A percentile compares a stretch with the other conserved stretches of the same genome.
Conservation (phyloP, 2,888 invertebrate genomes). For the Chrysomela aeneicollis region DNA sequence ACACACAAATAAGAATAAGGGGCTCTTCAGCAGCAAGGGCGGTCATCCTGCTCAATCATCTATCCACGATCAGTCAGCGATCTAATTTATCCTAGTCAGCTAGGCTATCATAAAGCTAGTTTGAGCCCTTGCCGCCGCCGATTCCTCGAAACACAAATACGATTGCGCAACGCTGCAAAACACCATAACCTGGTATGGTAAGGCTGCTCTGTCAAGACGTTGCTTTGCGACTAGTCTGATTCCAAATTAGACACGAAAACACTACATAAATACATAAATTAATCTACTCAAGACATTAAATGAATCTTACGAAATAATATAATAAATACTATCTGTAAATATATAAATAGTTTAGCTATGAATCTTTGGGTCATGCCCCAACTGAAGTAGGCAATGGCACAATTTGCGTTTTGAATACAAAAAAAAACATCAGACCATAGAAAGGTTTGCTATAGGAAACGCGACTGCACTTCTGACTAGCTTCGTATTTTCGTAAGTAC, state of each 20-base stretch:
- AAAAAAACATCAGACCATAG: conserved; percentile 55
- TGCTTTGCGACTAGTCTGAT: conserved; percentile 57
- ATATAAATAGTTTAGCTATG: conserved; percentile 46
- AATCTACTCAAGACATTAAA: conserved; percentile 46
- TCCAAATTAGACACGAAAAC: conserved; percentile 58
- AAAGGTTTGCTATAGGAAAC: conserved; percentile 60
- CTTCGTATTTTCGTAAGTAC: conserved; percentile 62
- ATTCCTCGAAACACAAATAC: conserved; percentile 49
- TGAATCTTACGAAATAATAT: conserved; percentile 38
- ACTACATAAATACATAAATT: conserved; percentile 59
- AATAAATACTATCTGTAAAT: conserved; percentile 47
- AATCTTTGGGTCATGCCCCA: conserved; percentile 53
- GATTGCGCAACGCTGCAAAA: conserved; percentile 51
- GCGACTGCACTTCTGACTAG: conserved; percentile 63
- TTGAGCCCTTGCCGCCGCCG: conserved; percentile 46
- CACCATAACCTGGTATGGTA: conserved; percentile 35
- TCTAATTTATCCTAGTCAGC: too few species aligned
- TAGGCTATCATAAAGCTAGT: conserved; percentile 51
- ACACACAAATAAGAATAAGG: conserved; percentile 56
- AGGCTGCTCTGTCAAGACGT: conserved; percentile 41
- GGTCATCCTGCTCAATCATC: conserved; percentile 36
- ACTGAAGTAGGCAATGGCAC: conserved; percentile 53
- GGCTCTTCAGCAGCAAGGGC: conserved; percentile 48
- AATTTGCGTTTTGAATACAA: conserved; percentile 50
- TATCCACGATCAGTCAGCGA: too few species aligned